A percentile compares a stretch with the other conserved stretches of the same genome.
These are phyloP conservation scores for Hydrochoerus hydrochaeris DNA, from an alignment of 2,113 vertebrate species.

Conservation along the genomic window DNA sequence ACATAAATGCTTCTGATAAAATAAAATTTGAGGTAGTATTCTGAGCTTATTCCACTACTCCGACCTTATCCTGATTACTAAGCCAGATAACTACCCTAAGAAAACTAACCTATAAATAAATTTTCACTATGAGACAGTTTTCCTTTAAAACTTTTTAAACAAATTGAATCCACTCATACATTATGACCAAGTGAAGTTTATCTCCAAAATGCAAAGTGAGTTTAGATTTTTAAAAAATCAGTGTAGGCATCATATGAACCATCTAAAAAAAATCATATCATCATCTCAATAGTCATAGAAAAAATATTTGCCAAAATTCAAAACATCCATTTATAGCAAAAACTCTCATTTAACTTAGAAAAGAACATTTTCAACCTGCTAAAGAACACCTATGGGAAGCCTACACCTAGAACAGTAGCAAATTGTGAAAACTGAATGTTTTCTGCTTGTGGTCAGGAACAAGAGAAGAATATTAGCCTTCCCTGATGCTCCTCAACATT, in stretches of 20 bases:
- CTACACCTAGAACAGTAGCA: background rate
- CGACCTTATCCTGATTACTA: background rate
- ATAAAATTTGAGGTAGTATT: background rate
- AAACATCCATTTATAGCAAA: background rate
- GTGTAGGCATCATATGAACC: background rate
- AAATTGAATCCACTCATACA: slow-evolving; percentile 26
- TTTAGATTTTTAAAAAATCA: background rate
- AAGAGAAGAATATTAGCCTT: background rate
- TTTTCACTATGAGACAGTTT: background rate
- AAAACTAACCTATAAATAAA: slow-evolving; percentile 37
- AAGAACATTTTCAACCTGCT: background rate
- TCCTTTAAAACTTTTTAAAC: slow-evolving; percentile 14
- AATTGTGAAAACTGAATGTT: background rate
- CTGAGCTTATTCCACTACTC: background rate
- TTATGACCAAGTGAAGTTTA: slow-evolving; percentile 20
- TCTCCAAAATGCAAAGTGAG: background rate
- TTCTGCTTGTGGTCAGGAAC: background rate
- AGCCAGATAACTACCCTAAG: background rate
- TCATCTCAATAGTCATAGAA: background rate
- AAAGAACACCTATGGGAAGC: background rate
- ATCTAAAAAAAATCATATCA: background rate
- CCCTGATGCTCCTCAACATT: background rate
- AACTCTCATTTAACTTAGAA: slow-evolving; percentile 18
- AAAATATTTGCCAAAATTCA: slow-evolving; percentile 37
- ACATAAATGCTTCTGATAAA: slow-evolving; percentile 11